Evolutionary conservation across 1,140 invertebrate genomes (phyloP), one percentile per base, ranked within the genome.

Genomic region (Conus betulinus): DNA sequence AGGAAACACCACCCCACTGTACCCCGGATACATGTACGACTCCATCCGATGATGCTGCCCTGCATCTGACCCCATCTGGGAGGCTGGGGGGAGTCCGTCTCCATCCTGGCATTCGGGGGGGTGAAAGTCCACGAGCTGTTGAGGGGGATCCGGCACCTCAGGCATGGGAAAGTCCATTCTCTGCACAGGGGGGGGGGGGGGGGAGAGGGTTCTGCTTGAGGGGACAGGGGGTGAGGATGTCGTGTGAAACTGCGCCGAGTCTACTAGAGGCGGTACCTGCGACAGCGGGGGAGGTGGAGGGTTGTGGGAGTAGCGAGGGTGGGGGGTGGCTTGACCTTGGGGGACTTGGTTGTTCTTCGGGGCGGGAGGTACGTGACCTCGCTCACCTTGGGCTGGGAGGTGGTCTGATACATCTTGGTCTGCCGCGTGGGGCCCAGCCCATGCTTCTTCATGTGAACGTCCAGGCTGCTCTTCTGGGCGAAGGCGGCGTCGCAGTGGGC

Each of bases 401-500:
- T 0, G 57, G 57, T 15, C 57, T 60, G 57, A 15, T 15, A 60
- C 8, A 15, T 60, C 4, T n/a, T 71, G 11, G 67, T 20, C 11
- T 17, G 11, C 52, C 51, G 10, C 8, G 39, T 53, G 15, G 51
- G 20, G 5, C 39, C 39, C 15, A 81, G 7, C 3, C 79, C 79
- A 27, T 87, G 86, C 10, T 87, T 87, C 55, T 51, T 79, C 86
- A 87, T 87, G 53, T 87, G 74, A 5, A 79, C 71, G 53, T 87
- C 76, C 51, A 87, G 74, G 55, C 86, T 87, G 27, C 76, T 81
- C 20, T 87, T 87, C 23, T 78, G 78, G 17, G 71, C 78, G 76
- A 87, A 87, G 6, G 86, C 15, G 39, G 71, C 74, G n/a, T 87
- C 86, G 20, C 86, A 87, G n/a, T 87, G 67, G 15, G 23, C 53